Base-by-base conservation (phyloP, 2,797 vertebrate species). In the Periophthalmus magnuspinnatus region DNA sequence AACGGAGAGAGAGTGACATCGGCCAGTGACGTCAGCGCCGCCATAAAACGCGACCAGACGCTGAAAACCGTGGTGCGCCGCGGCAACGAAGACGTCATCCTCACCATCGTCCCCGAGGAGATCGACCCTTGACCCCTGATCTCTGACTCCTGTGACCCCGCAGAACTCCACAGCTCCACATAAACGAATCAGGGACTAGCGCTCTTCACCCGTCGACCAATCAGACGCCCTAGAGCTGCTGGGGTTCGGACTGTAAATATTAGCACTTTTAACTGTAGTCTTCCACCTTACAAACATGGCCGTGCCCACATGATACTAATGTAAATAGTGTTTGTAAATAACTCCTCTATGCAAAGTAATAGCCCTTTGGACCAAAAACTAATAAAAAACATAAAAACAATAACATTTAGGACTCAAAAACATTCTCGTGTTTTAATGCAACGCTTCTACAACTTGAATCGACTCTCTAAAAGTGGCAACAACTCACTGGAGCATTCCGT, bases 31-130 rank as follows among this genome's bases (percentile, higher is more conserved):
- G 97, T 99, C 87, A 98, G 96, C 24, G 86, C 93, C 1, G 93
- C 96, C 76, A 96, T 99, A 72, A 96, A 93, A 87, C 93, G 88
- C 72, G 96, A 96, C 61, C 89, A 88, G 59, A 88, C 89, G 0
- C 89, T 99, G 86, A 91, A 91, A 72, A 90, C 92, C 77, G 95
- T 99, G 5, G 95, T 98, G 81, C 94, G 97, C 70, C 94, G 97
- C 52, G 95, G 96, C 72, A 98, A 98, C 1, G 96, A 98, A 87
- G 97, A 99, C 69, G 82, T 95, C 55, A 94, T 97, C 80, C 85
- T 99, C 70, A 95, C 92, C 70, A 88, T 99, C 82, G 76, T 94
- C 68, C 97, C 97, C 0, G 96, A 97, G 81, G 96, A 97, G 83
- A 90, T 96, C 0, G 95, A 96, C 54, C 95, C 95, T 72, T 98